phyloP scores from a whole-genome alignment of 2,888 invertebrate genomes.

The Archaeoteleia sp. region DNA sequence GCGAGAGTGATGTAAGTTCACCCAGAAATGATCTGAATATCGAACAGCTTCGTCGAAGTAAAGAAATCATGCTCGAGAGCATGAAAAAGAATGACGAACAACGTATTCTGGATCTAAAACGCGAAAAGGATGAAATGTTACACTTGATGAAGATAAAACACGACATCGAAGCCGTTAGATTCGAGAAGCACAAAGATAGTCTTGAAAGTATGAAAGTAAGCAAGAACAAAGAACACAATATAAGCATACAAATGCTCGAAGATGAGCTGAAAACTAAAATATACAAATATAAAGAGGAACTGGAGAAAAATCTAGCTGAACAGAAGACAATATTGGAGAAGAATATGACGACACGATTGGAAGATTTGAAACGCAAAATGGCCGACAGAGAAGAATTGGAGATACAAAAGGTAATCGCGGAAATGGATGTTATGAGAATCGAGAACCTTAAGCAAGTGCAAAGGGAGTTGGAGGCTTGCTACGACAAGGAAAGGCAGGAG shows the following conservation, averaged over 20 bases:
- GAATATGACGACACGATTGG: constrained; percentile 74
- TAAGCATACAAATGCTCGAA: constrained; percentile 77
- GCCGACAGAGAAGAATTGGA: constrained; percentile 72
- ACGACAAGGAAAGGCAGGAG: constrained; percentile 73
- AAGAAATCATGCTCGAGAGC: constrained; percentile 62
- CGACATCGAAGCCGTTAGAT: constrained; percentile 61
- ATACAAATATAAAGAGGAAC: constrained; percentile 68
- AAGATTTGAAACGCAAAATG: constrained; percentile 76
- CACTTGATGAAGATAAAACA: constrained; percentile 55
- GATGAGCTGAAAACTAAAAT: constrained; percentile 78
- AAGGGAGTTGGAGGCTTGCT: constrained; percentile 69
- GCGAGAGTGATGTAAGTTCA: constrained; percentile 62
- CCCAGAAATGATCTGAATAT: constrained; percentile 54
- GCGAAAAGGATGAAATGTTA: constrained; percentile 52
- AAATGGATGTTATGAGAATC: constrained; percentile 65
- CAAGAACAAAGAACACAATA: no score
- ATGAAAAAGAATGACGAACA: constrained; percentile 56
- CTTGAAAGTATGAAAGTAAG: no score
- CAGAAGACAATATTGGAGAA: constrained; percentile 75
- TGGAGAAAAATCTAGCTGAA: constrained; percentile 73
- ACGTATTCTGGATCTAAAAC: constrained; percentile 43
- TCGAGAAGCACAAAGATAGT: no score
- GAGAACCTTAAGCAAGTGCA: constrained; percentile 68
- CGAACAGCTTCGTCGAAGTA: constrained; percentile 60
- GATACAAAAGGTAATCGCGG: constrained; percentile 62